Conservation (phyloP, 2,113 vertebrate genomes). For the Naja naja region DNA sequence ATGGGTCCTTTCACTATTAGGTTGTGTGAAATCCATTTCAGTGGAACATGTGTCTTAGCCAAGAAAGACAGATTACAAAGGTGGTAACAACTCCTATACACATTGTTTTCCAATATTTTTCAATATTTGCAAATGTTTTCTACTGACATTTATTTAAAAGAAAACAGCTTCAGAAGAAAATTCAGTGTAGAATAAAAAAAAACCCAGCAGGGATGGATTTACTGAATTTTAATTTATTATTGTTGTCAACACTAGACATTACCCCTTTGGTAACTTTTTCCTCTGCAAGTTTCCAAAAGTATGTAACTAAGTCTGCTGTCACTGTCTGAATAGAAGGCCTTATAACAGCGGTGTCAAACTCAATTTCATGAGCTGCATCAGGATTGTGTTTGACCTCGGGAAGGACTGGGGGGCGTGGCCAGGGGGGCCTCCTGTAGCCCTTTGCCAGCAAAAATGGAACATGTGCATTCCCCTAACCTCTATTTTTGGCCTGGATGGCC, state of each 20-base stretch:
- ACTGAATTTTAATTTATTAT: background rate
- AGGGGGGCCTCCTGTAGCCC: too few species aligned
- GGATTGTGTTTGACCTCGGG: too few species aligned
- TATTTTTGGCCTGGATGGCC: too few species aligned
- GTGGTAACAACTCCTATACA: background rate
- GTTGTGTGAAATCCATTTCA: background rate
- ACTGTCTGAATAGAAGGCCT: background rate
- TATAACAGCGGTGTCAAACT: too few species aligned
- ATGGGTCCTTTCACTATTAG: background rate
- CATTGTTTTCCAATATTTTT: too few species aligned
- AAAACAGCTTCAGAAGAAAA: background rate
- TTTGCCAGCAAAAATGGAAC: too few species aligned
- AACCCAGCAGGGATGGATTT: background rate
- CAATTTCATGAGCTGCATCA: too few species aligned
- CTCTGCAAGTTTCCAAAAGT: background rate
- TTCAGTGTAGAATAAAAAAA: background rate
- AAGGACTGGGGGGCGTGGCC: too few species aligned
- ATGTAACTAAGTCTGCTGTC: background rate
- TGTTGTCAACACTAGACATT: background rate
- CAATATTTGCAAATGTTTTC: background rate
- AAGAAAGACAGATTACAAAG: background rate
- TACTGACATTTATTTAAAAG: background rate
- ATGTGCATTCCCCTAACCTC: too few species aligned
- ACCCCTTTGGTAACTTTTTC: background rate
- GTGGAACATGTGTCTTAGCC: background rate